Conservation (phyloP, 2,797 vertebrate species). For the Anguilla pacifica region DNA sequence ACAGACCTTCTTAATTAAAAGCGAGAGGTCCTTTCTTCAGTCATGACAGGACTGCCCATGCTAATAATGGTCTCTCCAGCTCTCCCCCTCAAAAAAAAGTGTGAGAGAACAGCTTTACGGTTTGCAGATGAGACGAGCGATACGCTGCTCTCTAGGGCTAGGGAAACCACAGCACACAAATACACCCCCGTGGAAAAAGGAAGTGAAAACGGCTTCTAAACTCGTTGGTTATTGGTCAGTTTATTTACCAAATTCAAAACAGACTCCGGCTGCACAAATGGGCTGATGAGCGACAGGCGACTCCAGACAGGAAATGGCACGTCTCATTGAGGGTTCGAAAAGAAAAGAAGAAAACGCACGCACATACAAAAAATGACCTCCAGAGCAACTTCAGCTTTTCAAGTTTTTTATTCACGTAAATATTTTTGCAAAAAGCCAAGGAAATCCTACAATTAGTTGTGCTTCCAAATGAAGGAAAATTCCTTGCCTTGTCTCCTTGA, state of each 20-base stretch:
- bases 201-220: constrained; percentile 31
- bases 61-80: background rate
- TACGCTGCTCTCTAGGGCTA: background rate
- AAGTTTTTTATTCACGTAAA: background rate
- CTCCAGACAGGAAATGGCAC: background rate
- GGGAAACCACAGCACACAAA: no score
- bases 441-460: background rate
- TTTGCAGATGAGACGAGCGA: background rate
- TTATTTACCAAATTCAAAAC: background rate
- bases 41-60: background rate
- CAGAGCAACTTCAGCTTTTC: constrained; percentile 1
- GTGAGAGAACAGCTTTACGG: background rate
- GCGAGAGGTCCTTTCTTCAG: background rate
- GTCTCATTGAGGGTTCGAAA: background rate
- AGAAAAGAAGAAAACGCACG: background rate
- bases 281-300: background rate
- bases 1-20: no score
- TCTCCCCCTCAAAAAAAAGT: no score
- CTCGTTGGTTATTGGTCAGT: background rate
- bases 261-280: background rate
- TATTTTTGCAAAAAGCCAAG: constrained; percentile 6
- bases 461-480: background rate
- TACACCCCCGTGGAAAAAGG: constrained; percentile 1
- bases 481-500: background rate
- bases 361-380: background rate